Evolutionary conservation across 1,140 invertebrate genomes (phyloP).

Genomic region (Zaprionus tsacasi): DNA sequence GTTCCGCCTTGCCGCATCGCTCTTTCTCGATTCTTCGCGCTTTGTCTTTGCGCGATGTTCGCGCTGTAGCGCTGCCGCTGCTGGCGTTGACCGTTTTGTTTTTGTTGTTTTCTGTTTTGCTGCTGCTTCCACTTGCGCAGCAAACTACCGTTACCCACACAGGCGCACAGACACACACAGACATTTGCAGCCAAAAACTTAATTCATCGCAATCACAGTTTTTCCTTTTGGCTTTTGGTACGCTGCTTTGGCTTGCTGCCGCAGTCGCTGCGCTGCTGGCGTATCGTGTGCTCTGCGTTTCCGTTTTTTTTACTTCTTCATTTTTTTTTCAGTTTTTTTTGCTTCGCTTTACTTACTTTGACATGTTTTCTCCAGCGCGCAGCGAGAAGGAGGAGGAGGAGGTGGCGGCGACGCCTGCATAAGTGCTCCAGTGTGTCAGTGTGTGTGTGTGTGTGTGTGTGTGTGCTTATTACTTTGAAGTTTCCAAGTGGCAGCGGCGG

Average conservation of each 20-base stretch:
- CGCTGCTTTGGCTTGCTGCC: slow-evolving; percentile 16
- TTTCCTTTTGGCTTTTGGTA: slow-evolving; percentile 66
- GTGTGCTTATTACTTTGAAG: slow-evolving; percentile 63
- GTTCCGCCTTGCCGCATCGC: neutral
- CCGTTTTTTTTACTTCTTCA: slow-evolving; percentile 63
- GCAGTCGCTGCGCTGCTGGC: slow-evolving; percentile 6
- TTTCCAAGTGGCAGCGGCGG: slow-evolving; percentile 27
- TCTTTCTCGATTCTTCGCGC: slow-evolving; percentile 14
- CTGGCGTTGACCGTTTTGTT: slow-evolving; percentile 42
- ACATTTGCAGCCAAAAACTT: slow-evolving; percentile 36
- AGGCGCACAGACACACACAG: slow-evolving; percentile 1
- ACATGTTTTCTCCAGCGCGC: slow-evolving; percentile 53
- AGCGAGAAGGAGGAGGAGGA: neutral
- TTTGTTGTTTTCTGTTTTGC: neutral
- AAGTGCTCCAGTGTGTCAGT: neutral
- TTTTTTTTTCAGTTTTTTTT: slow-evolving; percentile 22
- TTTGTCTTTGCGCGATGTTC: slow-evolving; percentile 3
- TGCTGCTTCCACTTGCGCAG: slow-evolving; percentile 37
- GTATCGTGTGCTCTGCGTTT: slow-evolving; percentile 56
- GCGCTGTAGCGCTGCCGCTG: neutral
- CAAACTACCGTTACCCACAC: slow-evolving; percentile 45
- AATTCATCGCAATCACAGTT: slow-evolving; percentile 60
- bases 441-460: slow-evolving; percentile 24
- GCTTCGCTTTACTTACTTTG: slow-evolving; percentile 56
- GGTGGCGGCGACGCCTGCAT: slow-evolving; percentile 12